Base-by-base conservation (phyloP, 53 echinoderm and acorn worm species). In the Paracentrotus lividus region DNA sequence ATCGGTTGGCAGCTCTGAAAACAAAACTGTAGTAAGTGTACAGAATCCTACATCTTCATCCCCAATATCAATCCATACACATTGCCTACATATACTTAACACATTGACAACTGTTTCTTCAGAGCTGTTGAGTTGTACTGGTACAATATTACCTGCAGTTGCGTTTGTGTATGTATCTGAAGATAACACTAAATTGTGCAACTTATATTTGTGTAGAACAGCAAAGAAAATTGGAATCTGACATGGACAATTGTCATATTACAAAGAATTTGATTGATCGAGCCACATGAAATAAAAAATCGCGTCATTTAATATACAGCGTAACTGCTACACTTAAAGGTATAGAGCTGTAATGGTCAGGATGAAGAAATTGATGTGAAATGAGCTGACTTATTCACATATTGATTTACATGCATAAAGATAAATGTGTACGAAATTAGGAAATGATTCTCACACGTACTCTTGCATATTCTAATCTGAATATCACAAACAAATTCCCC, bases 101-200 rank as follows among this genome's bases (percentile, higher is more conserved):
- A 86, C 86, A 49, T 55, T 55, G 44, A 86, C 18, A 34, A 55
- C 12, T 10, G 4, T 53, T 53, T 86, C 86, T 49, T 55, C 53
- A 10, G 54, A 10, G 33, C 27, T 32, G 29, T 49, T n/a, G 1
- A 47, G 7, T 86, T 86, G 44, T 33, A 86, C 86, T 23, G 86
- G 86, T 26, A 86, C 10, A 86, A 86, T 86, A 86, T 86, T 86
- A 34, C 18, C 4, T 33, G 86, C 86, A 53, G 86, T 53, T n/a
- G 27, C 56, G 55, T 55, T 55, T 4, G 86, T 86, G 52, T 24
- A 86, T 2, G 13, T 86, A 32, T 86, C 86, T 47, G 52, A 53
- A 2, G 86, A 86, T 27, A 86, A 8, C 34, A 86, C 86, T 34
- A 86, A 51, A 86, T 18, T 49, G 44, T 54, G 53, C n/a, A 2